Evolutionary conservation across 2,113 vertebrate genomes (phyloP), one percentile per base, ranked within the genome.

Genomic region (Sorex fumeus): DNA sequence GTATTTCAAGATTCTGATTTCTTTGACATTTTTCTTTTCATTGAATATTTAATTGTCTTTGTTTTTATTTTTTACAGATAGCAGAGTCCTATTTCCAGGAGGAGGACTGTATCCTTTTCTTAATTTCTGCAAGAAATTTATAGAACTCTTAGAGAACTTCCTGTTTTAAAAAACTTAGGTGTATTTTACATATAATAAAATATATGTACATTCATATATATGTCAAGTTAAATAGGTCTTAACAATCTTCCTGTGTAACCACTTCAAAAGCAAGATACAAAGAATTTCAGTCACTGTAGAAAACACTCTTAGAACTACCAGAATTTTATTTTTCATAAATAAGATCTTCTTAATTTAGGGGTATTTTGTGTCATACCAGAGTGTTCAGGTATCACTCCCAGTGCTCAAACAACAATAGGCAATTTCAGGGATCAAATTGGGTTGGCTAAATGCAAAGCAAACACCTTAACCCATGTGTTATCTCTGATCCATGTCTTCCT

Each of bases 41-140:
- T n/a, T 18, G 13, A 64, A 76, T n/a, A 93, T 84, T 75, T 91
- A 66, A 84, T 84, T 72, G 40, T 7, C 40, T 21, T 69, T 72
- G 90, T 88, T 30, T 91, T 84, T 93, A 23, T 87, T 94, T 94
- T 95, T 66, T 66, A 86, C 97, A 99, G 99, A 99, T 99, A 95
- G 99, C 99, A 3, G 99, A 99, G 94, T 98, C 98, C 82, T 99
- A 99, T 97, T 98, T 99, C 96, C 98, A 98, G 95, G 98, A 99
- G 43, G 98, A 98, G 94, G 99, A 99, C 91, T 99, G 99, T 99
- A 99, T 99, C 99, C 98, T 99, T 98, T 97, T 95, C 69, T 92
- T 79, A 82, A 83, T 75, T 78, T 62, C 13, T 84, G 28, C n/a
- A 87, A 93, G 79, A 90, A 88, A 72, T 85, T 87, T 53, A 77